These are phyloP conservation scores for Dinoponera quadriceps DNA, from an alignment of 1,140 invertebrate genomes.

Conservation along the genomic window DNA sequence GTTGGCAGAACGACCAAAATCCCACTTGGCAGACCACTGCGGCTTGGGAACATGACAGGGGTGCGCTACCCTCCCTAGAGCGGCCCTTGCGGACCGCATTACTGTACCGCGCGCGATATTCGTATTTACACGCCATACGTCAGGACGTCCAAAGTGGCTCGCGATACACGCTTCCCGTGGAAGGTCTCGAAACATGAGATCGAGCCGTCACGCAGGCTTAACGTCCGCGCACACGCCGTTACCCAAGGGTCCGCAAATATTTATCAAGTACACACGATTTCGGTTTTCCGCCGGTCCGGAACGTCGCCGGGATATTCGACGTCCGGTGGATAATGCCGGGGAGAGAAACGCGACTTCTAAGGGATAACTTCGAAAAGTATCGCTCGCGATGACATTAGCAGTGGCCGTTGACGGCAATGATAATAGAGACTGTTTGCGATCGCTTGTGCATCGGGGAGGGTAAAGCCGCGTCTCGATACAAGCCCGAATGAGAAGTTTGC, in stretches of 20 bases:
- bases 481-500: too few species aligned
- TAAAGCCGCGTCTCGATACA: too few species aligned
- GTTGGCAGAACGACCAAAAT: constrained; percentile 59
- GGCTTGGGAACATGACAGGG: constrained; percentile 66
- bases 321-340: constrained; percentile 33
- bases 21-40: constrained; percentile 69
- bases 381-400: not conserved
- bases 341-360: constrained; percentile 9
- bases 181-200: constrained; percentile 44
- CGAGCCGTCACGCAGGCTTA: constrained; percentile 55
- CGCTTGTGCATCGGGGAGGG: too few species aligned
- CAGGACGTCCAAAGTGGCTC: constrained; percentile 42
- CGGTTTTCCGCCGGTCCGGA: constrained; percentile 50
- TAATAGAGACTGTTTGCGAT: not conserved
- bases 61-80: constrained; percentile 14
- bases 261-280: constrained; percentile 60
- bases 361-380: constrained; percentile 8
- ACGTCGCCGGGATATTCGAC: constrained; percentile 32
- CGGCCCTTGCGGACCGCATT: constrained; percentile 36
- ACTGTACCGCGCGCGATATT: constrained; percentile 64
- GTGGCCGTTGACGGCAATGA: not conserved
- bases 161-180: constrained; percentile 8
- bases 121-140: constrained; percentile 66
- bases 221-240: constrained; percentile 37
- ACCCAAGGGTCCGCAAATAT: constrained; percentile 52